Evolutionary conservation across 2,113 vertebrate species (phyloP), one percentile per base, ranked within the genome.

Genomic region (human): DNA sequence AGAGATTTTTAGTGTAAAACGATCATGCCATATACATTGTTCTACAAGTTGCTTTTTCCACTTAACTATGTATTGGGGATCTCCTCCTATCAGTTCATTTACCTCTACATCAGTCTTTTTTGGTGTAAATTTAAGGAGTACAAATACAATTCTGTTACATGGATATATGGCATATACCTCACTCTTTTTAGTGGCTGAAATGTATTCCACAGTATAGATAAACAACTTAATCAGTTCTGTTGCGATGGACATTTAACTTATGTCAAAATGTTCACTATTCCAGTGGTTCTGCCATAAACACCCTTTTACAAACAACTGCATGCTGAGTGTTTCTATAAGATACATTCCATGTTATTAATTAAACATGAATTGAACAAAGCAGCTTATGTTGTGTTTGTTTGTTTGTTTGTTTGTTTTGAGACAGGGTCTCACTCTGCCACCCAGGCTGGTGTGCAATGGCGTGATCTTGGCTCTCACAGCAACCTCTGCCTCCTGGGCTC

Each of bases 21-120:
- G 20, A 27, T 38, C 48, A 43, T 64, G 61, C 45, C 4, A 4
- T 20, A 17, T 0, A 3, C 3, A 1, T 38, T n/a, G 32, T 32
- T 92, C 55, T 38, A 6, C 14, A 8, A 68, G 79, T 59, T 55
- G 38, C 27, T 40, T 70, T 89, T 70, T 52, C 73, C 55, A 81
- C 43, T 70, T 68, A 55, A 43, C 12, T 45, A 20, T 48, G 11
- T 48, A 32, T 45, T 82, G n/a, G 10, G 75, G n/a, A 27, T 79
- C 72, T 89, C 45, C 8, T 16, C 30, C 2, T 4, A 73, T 55
- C 27, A 38, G 27, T 79, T 35, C 27, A 17, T 52, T 81, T 75
- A 73, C 20, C 10, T n/a, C 61, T 32, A 68, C 66, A 8, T 32
- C 76, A 76, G 30, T 50, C 57, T 78, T 38, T 30, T 64, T 64